Conservation (phyloP, 2,888 invertebrate species). For the Chironomus riparius region DNA sequence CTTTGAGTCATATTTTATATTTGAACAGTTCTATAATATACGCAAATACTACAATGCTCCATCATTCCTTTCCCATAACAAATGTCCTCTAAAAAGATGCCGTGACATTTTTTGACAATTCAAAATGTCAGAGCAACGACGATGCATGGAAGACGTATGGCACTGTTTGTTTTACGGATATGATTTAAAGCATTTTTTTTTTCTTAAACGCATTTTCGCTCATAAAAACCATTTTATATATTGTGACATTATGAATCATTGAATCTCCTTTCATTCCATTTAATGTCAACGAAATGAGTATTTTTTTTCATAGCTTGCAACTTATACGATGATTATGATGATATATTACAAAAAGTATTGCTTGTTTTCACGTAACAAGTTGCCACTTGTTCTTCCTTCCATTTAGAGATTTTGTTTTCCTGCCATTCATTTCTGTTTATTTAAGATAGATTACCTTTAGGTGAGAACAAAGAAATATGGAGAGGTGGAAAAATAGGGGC, state of each 20-base stretch:
- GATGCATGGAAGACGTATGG: neutral
- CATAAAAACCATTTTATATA: neutral
- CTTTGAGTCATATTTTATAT: too few species aligned
- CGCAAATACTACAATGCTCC: neutral
- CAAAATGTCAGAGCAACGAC: neutral
- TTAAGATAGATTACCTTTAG: too few species aligned
- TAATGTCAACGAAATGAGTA: slow-evolving; percentile 5
- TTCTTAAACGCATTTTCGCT: neutral
- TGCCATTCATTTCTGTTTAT: neutral
- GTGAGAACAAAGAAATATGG: too few species aligned
- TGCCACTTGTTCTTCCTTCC: neutral
- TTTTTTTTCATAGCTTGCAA: neutral
- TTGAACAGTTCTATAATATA: too few species aligned
- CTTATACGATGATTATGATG: slow-evolving; percentile 6
- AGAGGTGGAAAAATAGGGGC: too few species aligned
- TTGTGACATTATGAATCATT: neutral
- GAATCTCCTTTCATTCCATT: neutral
- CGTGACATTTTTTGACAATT: neutral
- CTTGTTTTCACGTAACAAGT: slow-evolving; percentile 13
- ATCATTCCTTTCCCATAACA: neutral
- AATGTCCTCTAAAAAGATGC: neutral
- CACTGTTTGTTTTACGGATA: neutral
- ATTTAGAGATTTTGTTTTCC: neutral
- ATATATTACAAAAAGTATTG: slow-evolving; percentile 1
- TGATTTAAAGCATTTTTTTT: neutral